These are phyloP conservation scores for Protobothrops flavoviridis DNA, from an alignment of 2,113 vertebrate genomes.

Conservation along the genomic window DNA sequence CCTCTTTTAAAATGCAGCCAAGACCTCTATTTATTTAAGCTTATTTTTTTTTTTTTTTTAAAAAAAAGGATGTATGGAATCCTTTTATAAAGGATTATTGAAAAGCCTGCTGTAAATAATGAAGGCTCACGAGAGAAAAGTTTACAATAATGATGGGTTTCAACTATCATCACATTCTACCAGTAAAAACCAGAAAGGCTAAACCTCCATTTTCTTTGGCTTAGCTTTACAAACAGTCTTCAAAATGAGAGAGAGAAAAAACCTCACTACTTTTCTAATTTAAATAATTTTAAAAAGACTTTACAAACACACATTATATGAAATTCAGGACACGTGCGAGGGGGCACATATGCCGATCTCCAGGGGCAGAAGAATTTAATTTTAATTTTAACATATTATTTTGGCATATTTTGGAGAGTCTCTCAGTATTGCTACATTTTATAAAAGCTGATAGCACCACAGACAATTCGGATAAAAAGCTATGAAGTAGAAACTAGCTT, in stretches of 20 bases:
- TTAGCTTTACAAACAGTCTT: slow-evolving; percentile 60
- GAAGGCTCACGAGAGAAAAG: slow-evolving; percentile 60
- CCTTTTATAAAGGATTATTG: slow-evolving; percentile 38
- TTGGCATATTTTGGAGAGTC: slow-evolving; percentile 58
- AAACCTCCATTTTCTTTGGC: slow-evolving; percentile 67
- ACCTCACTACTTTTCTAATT: slow-evolving; percentile 68
- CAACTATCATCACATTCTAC: slow-evolving; percentile 69
- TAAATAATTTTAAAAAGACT: slow-evolving; percentile 38
- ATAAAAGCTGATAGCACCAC: slow-evolving; percentile 37
- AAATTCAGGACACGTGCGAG: slow-evolving; percentile 49
- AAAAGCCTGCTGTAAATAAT: slow-evolving; percentile 57
- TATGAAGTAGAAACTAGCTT: neutral
- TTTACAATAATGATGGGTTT: slow-evolving; percentile 67
- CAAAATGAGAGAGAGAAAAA: neutral
- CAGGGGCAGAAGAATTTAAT: slow-evolving; percentile 68
- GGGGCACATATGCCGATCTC: slow-evolving; percentile 18
- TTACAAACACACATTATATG: slow-evolving; percentile 65
- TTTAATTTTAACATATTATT: slow-evolving; percentile 68
- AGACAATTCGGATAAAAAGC: slow-evolving; percentile 47
- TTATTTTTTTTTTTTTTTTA: neutral
- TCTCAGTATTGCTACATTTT: slow-evolving; percentile 58
- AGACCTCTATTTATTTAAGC: slow-evolving; percentile 9
- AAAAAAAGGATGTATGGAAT: slow-evolving; percentile 38
- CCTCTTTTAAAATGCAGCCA: neutral
- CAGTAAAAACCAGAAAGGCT: slow-evolving; percentile 66